phyloP scores from a whole-genome alignment of 1,140 invertebrate species.

The Drosophila paulistorum region DNA sequence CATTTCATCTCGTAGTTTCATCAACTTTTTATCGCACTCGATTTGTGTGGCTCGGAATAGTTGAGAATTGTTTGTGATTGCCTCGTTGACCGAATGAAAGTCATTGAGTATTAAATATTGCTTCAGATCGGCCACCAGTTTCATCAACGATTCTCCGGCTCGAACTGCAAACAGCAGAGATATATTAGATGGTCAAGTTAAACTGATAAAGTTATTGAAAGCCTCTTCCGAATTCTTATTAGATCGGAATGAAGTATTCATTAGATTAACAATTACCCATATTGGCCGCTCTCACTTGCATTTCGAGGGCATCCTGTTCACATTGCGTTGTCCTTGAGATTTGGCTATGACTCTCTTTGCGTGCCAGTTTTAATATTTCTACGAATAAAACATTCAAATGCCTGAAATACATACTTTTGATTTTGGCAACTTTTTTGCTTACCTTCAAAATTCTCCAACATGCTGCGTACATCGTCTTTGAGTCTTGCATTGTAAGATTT shows the following conservation, averaged over 20 bases:
- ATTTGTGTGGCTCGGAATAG: constrained; percentile 94
- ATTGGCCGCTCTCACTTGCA: constrained; percentile 97
- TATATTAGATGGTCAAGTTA: neutral
- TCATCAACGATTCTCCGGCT: constrained; percentile 97
- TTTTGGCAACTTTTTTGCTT: constrained; percentile 38
- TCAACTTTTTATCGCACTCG: constrained; percentile 96
- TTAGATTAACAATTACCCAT: constrained; percentile 87
- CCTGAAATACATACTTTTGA: neutral
- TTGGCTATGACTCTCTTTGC: constrained; percentile 96
- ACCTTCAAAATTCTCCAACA: constrained; percentile 98
- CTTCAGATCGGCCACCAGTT: constrained; percentile 97
- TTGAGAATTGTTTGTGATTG: constrained; percentile 95
- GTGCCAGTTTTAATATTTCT: constrained; percentile 97
- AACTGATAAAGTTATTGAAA: neutral
- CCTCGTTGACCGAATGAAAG: constrained; percentile 98
- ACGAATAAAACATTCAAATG: constrained; percentile 25
- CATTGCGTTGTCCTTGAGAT: constrained; percentile 94
- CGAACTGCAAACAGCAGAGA: constrained; percentile 86
- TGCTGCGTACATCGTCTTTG: constrained; percentile 98
- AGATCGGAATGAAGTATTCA: neutral
- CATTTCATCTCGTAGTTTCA: constrained; percentile 96
- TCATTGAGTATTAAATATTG: constrained; percentile 98
- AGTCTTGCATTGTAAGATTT: constrained; percentile 96
- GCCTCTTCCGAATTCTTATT: too few relatives aligned
- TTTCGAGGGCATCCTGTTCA: constrained; percentile 97